Conservation (phyloP, 1,140 invertebrate species). For the Caenorhabditis remanei region DNA sequence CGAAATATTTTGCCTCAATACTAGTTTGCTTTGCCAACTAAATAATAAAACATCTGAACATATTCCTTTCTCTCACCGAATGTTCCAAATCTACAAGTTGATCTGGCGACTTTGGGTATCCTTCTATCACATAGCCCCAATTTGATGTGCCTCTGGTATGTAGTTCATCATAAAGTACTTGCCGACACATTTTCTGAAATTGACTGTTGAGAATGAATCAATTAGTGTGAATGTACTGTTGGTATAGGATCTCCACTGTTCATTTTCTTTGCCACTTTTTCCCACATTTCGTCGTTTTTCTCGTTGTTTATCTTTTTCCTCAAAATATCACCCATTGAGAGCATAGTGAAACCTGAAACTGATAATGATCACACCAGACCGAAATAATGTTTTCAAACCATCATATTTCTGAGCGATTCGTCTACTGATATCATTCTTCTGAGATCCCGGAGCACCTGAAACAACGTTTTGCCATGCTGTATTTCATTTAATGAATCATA, state of each 20-base stretch:
- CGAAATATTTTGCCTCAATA: too few relatives aligned
- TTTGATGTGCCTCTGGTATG: constrained; percentile 67
- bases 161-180: constrained; percentile 73
- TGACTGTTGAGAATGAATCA: not conserved
- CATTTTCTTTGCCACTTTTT: constrained; percentile 74
- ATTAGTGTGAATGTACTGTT: constrained; percentile 61
- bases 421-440: constrained; percentile 72
- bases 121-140: constrained; percentile 77
- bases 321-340: constrained; percentile 75
- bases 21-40: too few relatives aligned
- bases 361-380: not conserved
- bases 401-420: constrained; percentile 75
- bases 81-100: constrained; percentile 74
- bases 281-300: constrained; percentile 74
- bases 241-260: constrained; percentile 73
- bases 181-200: constrained; percentile 74
- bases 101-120: constrained; percentile 73
- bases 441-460: constrained; percentile 74
- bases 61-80: constrained; percentile 51
- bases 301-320: constrained; percentile 72
- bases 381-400: constrained; percentile 54
- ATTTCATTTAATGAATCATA: constrained; percentile 37
- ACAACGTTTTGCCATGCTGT: not conserved
- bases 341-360: constrained; percentile 67
- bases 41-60: too few relatives aligned